phyloP scores from a whole-genome alignment of 2,888 invertebrate species.

The Orthonevra nobilis region DNA sequence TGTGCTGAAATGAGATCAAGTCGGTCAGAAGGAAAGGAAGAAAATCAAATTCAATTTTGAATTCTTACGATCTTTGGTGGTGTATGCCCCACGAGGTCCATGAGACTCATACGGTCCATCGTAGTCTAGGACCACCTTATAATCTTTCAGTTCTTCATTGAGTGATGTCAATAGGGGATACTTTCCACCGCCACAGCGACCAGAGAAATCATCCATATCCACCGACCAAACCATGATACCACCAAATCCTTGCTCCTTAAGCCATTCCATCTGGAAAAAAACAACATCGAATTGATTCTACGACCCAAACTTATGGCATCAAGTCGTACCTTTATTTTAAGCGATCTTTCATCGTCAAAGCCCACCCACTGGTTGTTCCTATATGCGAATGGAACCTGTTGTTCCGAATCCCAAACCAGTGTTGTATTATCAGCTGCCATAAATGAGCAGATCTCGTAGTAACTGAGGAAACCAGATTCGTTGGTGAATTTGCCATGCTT shows the following conservation, averaged over 20 bases:
- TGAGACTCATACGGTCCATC: constrained; percentile 92
- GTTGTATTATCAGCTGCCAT: constrained; percentile 94
- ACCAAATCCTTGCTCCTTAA: constrained; percentile 95
- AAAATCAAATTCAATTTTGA: constrained; percentile 72
- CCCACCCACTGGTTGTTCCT: constrained; percentile 95
- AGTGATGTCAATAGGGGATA: constrained; percentile 94
- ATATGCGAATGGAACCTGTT: constrained; percentile 97
- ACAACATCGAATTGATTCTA: no score
- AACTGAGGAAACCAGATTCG: constrained; percentile 96
- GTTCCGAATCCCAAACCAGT: constrained; percentile 96
- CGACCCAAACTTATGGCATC: no score
- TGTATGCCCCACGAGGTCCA: constrained; percentile 87
- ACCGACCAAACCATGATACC: constrained; percentile 99
- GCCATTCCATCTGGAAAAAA: constrained; percentile 89
- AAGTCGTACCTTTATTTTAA: constrained; percentile 90
- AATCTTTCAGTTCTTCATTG: constrained; percentile 90
- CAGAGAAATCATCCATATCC: constrained; percentile 96
- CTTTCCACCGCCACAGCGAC: constrained; percentile 93
- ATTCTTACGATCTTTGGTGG: constrained; percentile 95
- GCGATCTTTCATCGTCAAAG: constrained; percentile 94
- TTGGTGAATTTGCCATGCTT: constrained; percentile 92
- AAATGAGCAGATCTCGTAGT: constrained; percentile 97
- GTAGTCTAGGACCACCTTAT: constrained; percentile 90
- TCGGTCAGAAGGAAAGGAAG: no score
- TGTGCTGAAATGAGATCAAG: constrained; percentile 86